Percentiles rank a stretch among this genome's conserved stretches.
These are phyloP conservation scores for Recurvirostra avosetta DNA, from an alignment of 2,113 vertebrate genomes.

Conservation along the genomic window DNA sequence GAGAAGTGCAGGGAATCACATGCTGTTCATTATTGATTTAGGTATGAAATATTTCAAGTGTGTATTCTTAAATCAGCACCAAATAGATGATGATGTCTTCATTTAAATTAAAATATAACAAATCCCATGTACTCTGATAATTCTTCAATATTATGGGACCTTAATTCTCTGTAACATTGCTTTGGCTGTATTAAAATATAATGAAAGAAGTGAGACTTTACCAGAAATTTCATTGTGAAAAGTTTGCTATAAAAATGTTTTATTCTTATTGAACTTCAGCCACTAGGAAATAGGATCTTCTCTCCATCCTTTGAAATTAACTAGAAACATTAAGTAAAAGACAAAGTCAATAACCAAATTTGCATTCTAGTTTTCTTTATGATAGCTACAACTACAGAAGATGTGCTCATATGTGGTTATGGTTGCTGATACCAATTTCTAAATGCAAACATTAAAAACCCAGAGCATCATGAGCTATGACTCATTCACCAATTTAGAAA, in stretches of 20 bases:
- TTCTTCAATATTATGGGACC: not conserved
- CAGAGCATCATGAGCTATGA: not conserved
- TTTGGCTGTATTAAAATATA: not conserved
- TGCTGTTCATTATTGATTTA: constrained; percentile 42
- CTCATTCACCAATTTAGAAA: not conserved
- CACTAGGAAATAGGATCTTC: constrained; percentile 25
- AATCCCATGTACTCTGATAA: not conserved
- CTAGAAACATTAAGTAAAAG: constrained; percentile 45
- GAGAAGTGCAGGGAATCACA: not conserved
- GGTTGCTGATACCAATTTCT: not conserved
- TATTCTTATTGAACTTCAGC: constrained; percentile 28
- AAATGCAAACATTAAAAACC: not conserved
- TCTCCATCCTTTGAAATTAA: constrained; percentile 33
- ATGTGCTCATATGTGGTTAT: not conserved
- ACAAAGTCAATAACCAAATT: constrained; percentile 37
- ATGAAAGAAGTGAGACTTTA: constrained; percentile 25
- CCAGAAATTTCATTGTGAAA: constrained; percentile 35
- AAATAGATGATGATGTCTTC: not conserved
- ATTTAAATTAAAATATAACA: constrained; percentile 24
- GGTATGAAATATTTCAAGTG: constrained; percentile 12
- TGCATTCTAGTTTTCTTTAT: not conserved
- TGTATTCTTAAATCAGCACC: constrained; percentile 25
- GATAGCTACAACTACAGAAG: not conserved
- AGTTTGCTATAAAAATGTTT: constrained; percentile 5
- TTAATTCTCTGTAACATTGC: not conserved